A percentile compares a stretch with the other conserved stretches of the same genome.
Conservation (phyloP, 2,113 vertebrate species). For the Asarcornis scutulata region DNA sequence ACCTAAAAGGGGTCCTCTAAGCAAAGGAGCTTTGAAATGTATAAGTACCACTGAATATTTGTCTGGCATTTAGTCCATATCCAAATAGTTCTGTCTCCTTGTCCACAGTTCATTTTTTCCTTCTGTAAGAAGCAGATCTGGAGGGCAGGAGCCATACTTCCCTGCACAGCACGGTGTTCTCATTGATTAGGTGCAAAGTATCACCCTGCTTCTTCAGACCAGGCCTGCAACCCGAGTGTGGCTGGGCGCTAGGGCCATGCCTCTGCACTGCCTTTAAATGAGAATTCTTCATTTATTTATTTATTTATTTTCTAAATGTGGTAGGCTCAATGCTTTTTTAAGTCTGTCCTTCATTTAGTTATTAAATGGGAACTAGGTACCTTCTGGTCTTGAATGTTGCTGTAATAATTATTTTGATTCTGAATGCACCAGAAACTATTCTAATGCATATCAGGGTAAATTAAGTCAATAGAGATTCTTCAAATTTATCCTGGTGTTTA, state of each 20-base stretch:
- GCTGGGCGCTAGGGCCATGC: accelerated
- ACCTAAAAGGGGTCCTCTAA: neutral
- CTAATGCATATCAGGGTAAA: constrained; percentile 62
- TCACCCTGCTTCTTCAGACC: neutral
- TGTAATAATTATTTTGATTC: constrained; percentile 58
- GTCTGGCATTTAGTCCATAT: neutral
- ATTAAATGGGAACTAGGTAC: neutral
- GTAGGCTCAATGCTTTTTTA: neutral
- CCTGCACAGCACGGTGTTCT: neutral
- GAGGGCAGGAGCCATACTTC: neutral
- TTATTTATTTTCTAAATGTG: neutral
- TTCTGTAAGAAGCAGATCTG: neutral
- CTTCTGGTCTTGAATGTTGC: constrained; percentile 10
- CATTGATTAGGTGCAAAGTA: neutral
- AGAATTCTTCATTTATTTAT: neutral
- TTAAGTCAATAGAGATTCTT: constrained; percentile 61
- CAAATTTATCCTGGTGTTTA: constrained; percentile 64
- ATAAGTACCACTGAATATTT: neutral
- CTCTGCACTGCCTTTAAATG: neutral
- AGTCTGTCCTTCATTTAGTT: neutral
- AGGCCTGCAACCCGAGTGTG: neutral
- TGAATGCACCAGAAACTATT: constrained; percentile 54
- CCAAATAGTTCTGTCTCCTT: neutral
- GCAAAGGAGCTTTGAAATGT: neutral
- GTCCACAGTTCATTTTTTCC: neutral